A percentile compares a stretch with the other conserved stretches of the same genome.
Evolutionary conservation across 1,140 invertebrate species (phyloP).

Genomic region (Procambarus clarkii): DNA sequence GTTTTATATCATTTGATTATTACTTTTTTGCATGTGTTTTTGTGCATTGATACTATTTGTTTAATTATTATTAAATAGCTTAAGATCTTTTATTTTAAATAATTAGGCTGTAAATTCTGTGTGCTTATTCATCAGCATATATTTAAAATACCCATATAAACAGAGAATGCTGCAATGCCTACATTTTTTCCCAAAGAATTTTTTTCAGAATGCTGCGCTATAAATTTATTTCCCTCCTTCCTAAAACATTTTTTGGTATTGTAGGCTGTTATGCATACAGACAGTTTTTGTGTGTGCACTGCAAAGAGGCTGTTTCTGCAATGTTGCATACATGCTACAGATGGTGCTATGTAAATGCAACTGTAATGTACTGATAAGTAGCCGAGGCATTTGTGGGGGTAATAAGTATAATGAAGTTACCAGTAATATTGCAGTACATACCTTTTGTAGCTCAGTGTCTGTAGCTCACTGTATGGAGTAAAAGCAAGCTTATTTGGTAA

Average conservation of each 20-base stretch:
- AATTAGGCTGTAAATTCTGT: not conserved
- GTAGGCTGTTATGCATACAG: not conserved
- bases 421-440: not conserved
- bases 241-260: not conserved
- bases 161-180: not conserved
- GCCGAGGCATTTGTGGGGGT: not conserved
- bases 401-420: not conserved
- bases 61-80: not conserved
- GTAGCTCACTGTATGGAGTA: too few species aligned
- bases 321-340: not conserved
- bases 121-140: not conserved
- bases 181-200: not conserved
- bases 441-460: not conserved
- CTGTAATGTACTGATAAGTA: not conserved
- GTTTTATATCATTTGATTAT: not conserved
- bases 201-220: not conserved
- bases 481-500: too few species aligned
- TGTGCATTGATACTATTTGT: not conserved
- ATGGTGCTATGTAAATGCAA: not conserved
- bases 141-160: not conserved
- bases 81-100: not conserved
- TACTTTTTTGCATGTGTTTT: slow-evolving; percentile 1
- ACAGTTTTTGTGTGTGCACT: not conserved
- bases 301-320: not conserved
- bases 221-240: not conserved